Evolutionary conservation across 2,888 invertebrate genomes (phyloP).

Genomic region (Catocala fraxini): DNA sequence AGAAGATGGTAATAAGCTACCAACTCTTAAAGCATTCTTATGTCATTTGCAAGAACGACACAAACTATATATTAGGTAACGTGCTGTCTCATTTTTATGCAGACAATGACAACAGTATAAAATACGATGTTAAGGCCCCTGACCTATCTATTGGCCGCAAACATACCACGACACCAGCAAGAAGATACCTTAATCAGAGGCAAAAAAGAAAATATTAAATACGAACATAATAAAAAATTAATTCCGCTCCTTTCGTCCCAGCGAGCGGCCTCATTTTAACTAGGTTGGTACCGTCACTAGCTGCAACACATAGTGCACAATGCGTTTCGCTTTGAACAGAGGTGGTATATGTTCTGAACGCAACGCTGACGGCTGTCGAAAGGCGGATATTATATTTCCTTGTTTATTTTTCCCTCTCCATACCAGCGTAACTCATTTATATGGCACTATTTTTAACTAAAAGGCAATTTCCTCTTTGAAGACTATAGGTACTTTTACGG

Average conservation of each 20-base stretch:
- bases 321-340: neutral
- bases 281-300: neutral
- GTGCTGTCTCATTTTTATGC: too few species aligned
- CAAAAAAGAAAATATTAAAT: neutral
- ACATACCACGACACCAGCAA: too few species aligned
- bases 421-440: slow-evolving; percentile 17
- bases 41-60: too few species aligned
- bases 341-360: neutral
- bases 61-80: too few species aligned
- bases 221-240: neutral
- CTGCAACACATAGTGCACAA: slow-evolving; percentile 8
- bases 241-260: neutral
- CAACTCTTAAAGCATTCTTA: too few species aligned
- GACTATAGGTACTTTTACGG: too few species aligned
- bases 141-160: too few species aligned
- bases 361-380: slow-evolving; percentile 9
- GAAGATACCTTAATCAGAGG: too few species aligned
- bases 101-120: too few species aligned
- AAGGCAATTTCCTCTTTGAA: too few species aligned
- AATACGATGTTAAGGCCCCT: too few species aligned
- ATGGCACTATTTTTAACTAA: neutral
- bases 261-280: slow-evolving; percentile 1
- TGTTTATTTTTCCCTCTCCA: slow-evolving; percentile 10
- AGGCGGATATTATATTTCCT: slow-evolving; percentile 28
- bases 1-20: too few species aligned